phyloP scores from a whole-genome alignment of 1,140 invertebrate genomes.

The Drosophila saltans region DNA sequence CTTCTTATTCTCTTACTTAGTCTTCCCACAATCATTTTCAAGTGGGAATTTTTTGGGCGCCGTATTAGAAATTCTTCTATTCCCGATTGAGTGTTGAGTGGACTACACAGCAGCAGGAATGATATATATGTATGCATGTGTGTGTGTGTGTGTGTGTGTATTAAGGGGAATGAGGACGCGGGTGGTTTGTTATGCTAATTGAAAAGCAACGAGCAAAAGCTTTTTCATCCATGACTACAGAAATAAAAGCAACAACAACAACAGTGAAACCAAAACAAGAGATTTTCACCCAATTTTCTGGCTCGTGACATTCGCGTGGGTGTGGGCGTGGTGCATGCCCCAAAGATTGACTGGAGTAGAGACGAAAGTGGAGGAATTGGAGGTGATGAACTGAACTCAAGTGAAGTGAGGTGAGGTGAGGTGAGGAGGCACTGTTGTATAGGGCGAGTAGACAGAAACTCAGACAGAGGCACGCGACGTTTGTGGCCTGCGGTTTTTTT shows the following conservation, averaged over 20 bases:
- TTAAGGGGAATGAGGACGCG: constrained; percentile 10
- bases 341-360: constrained; percentile 2
- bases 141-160: too few relatives aligned
- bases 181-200: constrained; percentile 76
- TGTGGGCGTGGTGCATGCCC: constrained; percentile 40
- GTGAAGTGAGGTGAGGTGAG: background rate
- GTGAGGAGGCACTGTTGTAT: background rate
- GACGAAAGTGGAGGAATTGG: constrained; percentile 13
- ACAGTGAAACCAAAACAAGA: constrained; percentile 32
- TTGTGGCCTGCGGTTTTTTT: constrained; percentile 31
- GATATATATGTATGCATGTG: too few relatives aligned
- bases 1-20: background rate
- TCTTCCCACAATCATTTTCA: constrained; percentile 26
- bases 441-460: constrained; percentile 4
- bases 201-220: constrained; percentile 60
- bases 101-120: background rate
- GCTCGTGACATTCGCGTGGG: constrained; percentile 62
- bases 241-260: constrained; percentile 50
- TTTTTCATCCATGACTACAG: constrained; percentile 47
- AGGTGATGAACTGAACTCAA: constrained; percentile 10
- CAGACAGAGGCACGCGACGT: constrained; percentile 57
- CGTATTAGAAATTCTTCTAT: constrained; percentile 33
- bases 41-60: constrained; percentile 35
- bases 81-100: constrained; percentile 50
- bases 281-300: constrained; percentile 78